Evolutionary conservation across 2,113 vertebrate species (phyloP).

Genomic region (Callorhinus ursinus): DNA sequence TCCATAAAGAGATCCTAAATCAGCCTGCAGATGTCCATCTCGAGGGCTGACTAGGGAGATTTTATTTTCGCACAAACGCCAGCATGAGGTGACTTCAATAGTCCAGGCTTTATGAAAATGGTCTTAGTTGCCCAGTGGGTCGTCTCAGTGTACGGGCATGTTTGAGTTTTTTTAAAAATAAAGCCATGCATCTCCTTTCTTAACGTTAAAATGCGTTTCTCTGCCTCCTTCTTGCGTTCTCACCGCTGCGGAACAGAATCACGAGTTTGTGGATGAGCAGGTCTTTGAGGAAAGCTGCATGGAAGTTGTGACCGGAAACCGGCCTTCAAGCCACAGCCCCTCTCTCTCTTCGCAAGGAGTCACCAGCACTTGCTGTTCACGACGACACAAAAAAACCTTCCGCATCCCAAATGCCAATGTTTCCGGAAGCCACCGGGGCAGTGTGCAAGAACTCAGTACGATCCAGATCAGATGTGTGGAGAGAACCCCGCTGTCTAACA

Average conservation of each 20-base stretch:
- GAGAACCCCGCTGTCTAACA: conserved; percentile 91
- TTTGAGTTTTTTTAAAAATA: not conserved
- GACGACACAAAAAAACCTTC: conserved; percentile 93
- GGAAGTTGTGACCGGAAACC: conserved; percentile 91
- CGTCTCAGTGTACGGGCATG: not conserved
- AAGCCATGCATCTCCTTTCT: conserved; percentile 32
- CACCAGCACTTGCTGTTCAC: conserved; percentile 92
- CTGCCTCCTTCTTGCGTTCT: conserved; percentile 44
- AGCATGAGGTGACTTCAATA: not conserved
- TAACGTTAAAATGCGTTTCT: not conserved
- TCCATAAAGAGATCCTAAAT: not conserved
- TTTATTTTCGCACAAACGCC: conserved; percentile 1
- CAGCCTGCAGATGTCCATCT: not conserved
- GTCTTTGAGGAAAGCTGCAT: conserved; percentile 91
- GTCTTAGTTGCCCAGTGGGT: not conserved
- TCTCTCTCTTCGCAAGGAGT: conserved; percentile 91
- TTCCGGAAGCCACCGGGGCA: conserved; percentile 86
- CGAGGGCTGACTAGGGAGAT: not conserved
- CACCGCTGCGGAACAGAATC: conserved; percentile 88
- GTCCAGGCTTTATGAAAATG: not conserved
- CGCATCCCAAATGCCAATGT: conserved; percentile 91
- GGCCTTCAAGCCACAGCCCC: conserved; percentile 90
- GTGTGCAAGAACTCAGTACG: conserved; percentile 96
- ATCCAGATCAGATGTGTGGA: conserved; percentile 95
- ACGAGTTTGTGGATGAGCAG: conserved; percentile 96